A percentile compares a stretch with the other conserved stretches of the same genome.
Evolutionary conservation across 2,113 vertebrate species (phyloP).

Genomic region (Sebastes fasciatus): DNA sequence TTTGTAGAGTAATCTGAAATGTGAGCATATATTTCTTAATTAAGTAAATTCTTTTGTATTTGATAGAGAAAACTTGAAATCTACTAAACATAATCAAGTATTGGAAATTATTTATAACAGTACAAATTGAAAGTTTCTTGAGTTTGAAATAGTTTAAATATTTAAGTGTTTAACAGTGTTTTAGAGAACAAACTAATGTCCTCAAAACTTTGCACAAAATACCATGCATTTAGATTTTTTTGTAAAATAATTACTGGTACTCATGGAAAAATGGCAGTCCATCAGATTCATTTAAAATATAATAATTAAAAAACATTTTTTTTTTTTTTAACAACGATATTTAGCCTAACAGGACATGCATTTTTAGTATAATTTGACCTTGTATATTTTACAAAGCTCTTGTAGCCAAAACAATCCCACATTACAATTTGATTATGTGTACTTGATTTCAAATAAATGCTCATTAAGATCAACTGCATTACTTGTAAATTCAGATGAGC

Average conservation of each 20-base stretch:
- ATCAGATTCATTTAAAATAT: background rate
- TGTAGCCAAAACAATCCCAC: background rate
- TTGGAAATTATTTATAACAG: background rate
- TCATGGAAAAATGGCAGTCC: background rate
- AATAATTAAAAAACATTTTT: background rate
- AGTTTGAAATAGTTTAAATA: background rate
- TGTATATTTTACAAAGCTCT: background rate
- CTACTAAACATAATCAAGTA: background rate
- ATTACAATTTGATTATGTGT: background rate
- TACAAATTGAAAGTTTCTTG: background rate
- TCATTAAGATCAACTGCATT: slow-evolving; percentile 9
- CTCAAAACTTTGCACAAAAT: background rate
- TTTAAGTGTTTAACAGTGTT: background rate
- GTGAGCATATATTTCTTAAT: background rate
- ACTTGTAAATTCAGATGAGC: slow-evolving; percentile 55
- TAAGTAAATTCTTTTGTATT: background rate
- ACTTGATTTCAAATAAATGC: background rate
- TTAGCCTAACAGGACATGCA: background rate
- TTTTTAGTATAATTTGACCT: background rate
- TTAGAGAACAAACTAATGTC: background rate
- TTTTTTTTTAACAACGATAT: background rate
- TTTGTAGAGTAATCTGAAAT: background rate
- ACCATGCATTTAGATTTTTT: background rate
- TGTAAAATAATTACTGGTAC: background rate
- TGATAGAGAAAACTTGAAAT: background rate